Evolutionary conservation across 2,888 invertebrate genomes (phyloP).

Genomic region (Melanargia galathea): DNA sequence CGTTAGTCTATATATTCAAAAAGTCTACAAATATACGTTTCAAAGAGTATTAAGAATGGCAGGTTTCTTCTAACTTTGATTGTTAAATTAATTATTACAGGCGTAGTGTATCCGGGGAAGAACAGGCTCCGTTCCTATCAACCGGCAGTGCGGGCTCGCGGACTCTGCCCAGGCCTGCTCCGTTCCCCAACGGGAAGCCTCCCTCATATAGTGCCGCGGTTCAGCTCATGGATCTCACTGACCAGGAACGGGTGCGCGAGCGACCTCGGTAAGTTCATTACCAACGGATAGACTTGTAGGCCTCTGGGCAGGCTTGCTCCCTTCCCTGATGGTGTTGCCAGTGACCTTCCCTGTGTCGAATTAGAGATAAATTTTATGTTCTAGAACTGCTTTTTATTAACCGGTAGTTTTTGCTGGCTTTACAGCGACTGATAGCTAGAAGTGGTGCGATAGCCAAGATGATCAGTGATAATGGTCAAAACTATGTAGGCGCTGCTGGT

Average conservation of each 20-base stretch:
- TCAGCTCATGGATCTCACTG: constrained; percentile 75
- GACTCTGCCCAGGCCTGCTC: constrained; percentile 80
- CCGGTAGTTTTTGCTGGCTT: background rate
- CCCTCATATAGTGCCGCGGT: constrained; percentile 82
- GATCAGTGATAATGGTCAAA: background rate
- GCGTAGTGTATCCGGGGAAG: constrained; percentile 91
- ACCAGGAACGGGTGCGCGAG: constrained; percentile 52
- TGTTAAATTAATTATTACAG: constrained; percentile 59
- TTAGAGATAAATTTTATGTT: too few species aligned
- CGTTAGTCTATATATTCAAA: too few species aligned
- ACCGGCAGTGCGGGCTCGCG: constrained; percentile 78
- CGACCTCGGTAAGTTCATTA: constrained; percentile 55
- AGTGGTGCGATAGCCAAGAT: background rate
- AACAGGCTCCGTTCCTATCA: constrained; percentile 91
- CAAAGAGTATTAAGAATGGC: too few species aligned
- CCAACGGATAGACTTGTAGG: background rate
- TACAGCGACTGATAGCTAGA: background rate
- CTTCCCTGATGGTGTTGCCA: too few species aligned
- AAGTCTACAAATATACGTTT: too few species aligned
- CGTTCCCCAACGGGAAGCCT: constrained; percentile 85
- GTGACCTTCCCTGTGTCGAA: too few species aligned
- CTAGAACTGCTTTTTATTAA: too few species aligned
- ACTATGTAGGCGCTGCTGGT: constrained; percentile 30
- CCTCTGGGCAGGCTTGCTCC: too few species aligned
- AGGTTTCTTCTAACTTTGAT: background rate